Evolutionary conservation across 92 coral and sea anemone species (phyloP).

Genomic region (Ricordea florida): DNA sequence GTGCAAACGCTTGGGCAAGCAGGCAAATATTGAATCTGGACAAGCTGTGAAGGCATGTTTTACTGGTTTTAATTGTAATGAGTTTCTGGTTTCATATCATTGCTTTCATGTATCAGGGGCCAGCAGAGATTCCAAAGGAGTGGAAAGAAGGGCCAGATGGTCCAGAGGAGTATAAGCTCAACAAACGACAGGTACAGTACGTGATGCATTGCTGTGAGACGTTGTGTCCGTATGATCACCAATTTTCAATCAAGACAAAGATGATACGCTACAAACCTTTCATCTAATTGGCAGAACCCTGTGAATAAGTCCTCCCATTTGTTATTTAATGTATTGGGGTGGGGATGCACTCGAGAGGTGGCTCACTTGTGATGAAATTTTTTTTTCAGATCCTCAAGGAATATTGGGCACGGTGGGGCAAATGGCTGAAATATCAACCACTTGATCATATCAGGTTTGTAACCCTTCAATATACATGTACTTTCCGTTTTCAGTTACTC

Average conservation of each 20-base stretch:
- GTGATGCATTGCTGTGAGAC: too few species aligned
- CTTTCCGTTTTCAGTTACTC: neutral
- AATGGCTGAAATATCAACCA: slow-evolving; percentile 95
- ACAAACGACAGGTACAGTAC: slow-evolving; percentile 98
- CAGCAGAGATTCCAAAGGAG: slow-evolving; percentile 90
- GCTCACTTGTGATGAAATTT: too few species aligned
- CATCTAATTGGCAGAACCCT: too few species aligned
- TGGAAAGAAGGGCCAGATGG: slow-evolving; percentile 90
- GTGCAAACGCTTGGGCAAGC: too few species aligned
- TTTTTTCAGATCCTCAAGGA: slow-evolving; percentile 78
- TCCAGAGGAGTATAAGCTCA: slow-evolving; percentile 87
- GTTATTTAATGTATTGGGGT: too few species aligned
- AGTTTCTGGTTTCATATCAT: neutral
- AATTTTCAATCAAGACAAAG: neutral
- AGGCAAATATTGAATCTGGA: too few species aligned
- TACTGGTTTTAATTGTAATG: too few species aligned
- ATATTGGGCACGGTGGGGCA: slow-evolving; percentile 99
- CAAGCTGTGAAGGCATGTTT: too few species aligned
- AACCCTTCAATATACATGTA: too few species aligned
- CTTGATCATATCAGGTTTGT: slow-evolving; percentile 94
- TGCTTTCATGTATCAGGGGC: slow-evolving; percentile 53
- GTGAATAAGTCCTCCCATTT: too few species aligned
- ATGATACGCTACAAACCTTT: neutral
- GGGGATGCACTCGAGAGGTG: too few species aligned
- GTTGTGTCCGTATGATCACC: too few species aligned